Conservation (phyloP, 1,140 invertebrate species). For the Pseudomyrmex sp. region DNA sequence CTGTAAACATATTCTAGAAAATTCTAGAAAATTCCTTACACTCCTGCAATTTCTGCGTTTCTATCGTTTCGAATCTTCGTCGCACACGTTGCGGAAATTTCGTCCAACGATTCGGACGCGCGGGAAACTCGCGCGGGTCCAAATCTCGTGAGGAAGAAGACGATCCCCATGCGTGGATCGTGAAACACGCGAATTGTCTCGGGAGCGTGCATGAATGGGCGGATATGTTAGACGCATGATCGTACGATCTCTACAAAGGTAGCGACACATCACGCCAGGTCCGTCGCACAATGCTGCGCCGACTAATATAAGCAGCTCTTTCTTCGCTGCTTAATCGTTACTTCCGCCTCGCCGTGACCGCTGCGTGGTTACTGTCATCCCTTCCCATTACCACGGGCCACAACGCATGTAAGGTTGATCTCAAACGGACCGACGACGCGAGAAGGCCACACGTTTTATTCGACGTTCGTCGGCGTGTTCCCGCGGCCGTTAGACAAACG, state of each 20-base stretch:
- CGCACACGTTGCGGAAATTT: background rate
- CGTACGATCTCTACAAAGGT: conserved; percentile 77
- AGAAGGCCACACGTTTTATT: conserved; percentile 4
- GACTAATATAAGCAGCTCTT: conserved; percentile 82
- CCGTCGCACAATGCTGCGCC: conserved; percentile 78
- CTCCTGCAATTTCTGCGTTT: background rate
- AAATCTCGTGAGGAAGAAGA: background rate
- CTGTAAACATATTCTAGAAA: too few species aligned
- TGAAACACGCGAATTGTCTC: conserved; percentile 79
- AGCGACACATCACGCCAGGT: conserved; percentile 80
- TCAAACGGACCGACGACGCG: conserved; percentile 34
- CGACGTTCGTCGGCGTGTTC: background rate
- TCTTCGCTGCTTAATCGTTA: conserved; percentile 84
- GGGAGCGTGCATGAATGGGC: conserved; percentile 78
- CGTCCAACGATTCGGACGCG: conserved; percentile 33
- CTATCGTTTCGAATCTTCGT: conserved; percentile 33
- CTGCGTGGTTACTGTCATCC: conserved; percentile 53
- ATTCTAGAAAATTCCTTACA: too few species aligned
- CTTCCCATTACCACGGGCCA: conserved; percentile 33
- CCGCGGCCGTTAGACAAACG: background rate
- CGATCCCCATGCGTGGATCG: conserved; percentile 46
- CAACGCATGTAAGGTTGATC: conserved; percentile 44
- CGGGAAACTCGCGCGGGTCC: background rate
- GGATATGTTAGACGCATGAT: conserved; percentile 77
- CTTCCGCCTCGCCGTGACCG: conserved; percentile 79